Percentiles rank a stretch among this genome's conserved stretches.
Conservation (phyloP, 2,797 vertebrate species). For the Clarias pachynema region DNA sequence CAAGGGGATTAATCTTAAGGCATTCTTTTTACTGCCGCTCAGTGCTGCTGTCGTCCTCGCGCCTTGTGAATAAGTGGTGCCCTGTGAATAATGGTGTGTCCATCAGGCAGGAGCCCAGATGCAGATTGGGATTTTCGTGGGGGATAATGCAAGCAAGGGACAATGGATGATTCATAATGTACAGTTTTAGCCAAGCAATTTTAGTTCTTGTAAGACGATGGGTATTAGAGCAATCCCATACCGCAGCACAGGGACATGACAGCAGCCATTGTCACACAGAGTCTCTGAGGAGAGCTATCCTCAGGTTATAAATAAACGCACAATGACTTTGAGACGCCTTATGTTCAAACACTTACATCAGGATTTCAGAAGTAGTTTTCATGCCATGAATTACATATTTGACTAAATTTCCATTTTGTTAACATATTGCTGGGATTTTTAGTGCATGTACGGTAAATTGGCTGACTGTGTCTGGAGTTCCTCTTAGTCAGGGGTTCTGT, state of each 20-base stretch:
- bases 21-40: slow-evolving; percentile 78
- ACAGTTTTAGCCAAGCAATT: slow-evolving; percentile 76
- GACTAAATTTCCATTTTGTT: slow-evolving; percentile 22
- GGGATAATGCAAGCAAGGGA: slow-evolving; percentile 79
- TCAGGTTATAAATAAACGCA: slow-evolving; percentile 69
- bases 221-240: slow-evolving; percentile 70
- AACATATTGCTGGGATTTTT: slow-evolving; percentile 12
- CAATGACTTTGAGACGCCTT: slow-evolving; percentile 46
- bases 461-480: slow-evolving; percentile 12
- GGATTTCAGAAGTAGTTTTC: slow-evolving; percentile 44
- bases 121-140: slow-evolving; percentile 81
- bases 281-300: slow-evolving; percentile 66
- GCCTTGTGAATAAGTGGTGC: slow-evolving; percentile 61
- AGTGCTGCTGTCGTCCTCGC: slow-evolving; percentile 71
- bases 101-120: slow-evolving; percentile 76
- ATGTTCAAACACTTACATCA: slow-evolving; percentile 42
- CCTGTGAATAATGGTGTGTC: slow-evolving; percentile 81
- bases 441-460: slow-evolving; percentile 10
- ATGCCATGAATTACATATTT: slow-evolving; percentile 30
- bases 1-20: slow-evolving; percentile 79
- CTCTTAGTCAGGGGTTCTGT: not conserved
- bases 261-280: slow-evolving; percentile 63
- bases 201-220: slow-evolving; percentile 68
- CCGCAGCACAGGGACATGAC: slow-evolving; percentile 67
- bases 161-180: slow-evolving; percentile 84